Evolutionary conservation across 2,113 vertebrate species (phyloP).

Genomic region (Pachycephala philippinensis): DNA sequence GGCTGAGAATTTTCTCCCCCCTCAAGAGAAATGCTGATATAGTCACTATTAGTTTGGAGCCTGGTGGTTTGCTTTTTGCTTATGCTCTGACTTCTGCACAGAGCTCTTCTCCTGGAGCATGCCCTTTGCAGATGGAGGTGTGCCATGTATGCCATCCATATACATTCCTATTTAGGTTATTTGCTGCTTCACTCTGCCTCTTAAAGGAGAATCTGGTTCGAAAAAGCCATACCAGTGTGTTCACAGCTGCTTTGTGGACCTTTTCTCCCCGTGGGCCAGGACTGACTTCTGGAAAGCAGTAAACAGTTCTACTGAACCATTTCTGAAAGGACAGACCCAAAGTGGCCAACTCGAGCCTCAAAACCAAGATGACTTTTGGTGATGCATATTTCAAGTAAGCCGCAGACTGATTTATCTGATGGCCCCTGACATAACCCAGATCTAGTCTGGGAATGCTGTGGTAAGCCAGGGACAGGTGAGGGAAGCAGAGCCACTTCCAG

Average conservation of each 20-base stretch:
- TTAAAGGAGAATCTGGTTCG: background rate
- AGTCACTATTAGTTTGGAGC: background rate
- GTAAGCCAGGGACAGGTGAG: background rate
- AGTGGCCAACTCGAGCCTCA: background rate
- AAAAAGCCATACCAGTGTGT: background rate
- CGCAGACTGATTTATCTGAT: background rate
- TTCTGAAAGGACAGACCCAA: background rate
- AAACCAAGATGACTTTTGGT: background rate
- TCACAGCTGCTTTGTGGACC: background rate
- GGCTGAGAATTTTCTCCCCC: background rate
- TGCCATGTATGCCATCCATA: background rate
- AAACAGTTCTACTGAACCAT: background rate
- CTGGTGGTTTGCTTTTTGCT: background rate
- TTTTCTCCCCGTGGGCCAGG: background rate
- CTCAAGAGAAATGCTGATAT: background rate
- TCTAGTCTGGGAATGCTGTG: background rate
- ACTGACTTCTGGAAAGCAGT: background rate
- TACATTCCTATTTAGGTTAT: background rate
- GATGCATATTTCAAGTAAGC: background rate
- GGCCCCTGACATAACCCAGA: no score
- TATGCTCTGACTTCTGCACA: background rate
- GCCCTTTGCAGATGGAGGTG: background rate
- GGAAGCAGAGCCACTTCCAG: background rate
- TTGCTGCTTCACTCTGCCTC: background rate
- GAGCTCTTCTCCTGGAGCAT: background rate